Evolutionary conservation across 2,888 invertebrate genomes (phyloP), one percentile per base, ranked within the genome.

Genomic region (Polymixis flavicincta): DNA sequence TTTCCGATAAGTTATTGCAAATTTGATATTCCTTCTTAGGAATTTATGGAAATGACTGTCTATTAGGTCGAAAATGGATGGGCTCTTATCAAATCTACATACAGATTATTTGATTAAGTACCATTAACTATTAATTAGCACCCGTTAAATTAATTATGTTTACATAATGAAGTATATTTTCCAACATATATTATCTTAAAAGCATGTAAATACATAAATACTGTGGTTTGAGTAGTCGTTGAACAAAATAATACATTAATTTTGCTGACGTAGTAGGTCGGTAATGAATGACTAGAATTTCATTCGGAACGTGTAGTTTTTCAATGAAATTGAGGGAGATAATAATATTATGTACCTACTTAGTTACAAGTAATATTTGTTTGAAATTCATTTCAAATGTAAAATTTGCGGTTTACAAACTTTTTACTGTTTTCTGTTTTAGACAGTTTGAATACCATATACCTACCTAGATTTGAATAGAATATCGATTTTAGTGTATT

Each of bases 51-150:
- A 68, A 64, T 52, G n/a, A 42, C 59, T 28, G 6, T 22, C 17
- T 42, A 57, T 54, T 48, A 54, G 14, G 22, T 57, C 14, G n/a
- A 68, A 61, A 48, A 25, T 22, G 55, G 52, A 28, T 67, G 68
- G 22, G 25, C n/a, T 54, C 14, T 52, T 50, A 57, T 55, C 19
- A 68, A 68, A 76, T 82, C 25, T 61, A 60, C 64, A 76, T 73
- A 64, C 17, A 68, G 28, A 80, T 52, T 64, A 74, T 74, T 84
- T 74, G 69, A 70, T 80, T 60, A 55, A 67, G 13, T 55, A 50
- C 25, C 28, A 67, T 78, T 80, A 57, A 70, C 48, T 32, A 59
- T 80, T 80, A 80, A 84, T 84, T 80, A 71, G 67, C 37, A 19
- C 48, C 22, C 70, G 64, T 68, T 60, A 64, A 70, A 80, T 54